Evolutionary conservation across 1,140 invertebrate species (phyloP).

Genomic region (Drosophila sucinea): DNA sequence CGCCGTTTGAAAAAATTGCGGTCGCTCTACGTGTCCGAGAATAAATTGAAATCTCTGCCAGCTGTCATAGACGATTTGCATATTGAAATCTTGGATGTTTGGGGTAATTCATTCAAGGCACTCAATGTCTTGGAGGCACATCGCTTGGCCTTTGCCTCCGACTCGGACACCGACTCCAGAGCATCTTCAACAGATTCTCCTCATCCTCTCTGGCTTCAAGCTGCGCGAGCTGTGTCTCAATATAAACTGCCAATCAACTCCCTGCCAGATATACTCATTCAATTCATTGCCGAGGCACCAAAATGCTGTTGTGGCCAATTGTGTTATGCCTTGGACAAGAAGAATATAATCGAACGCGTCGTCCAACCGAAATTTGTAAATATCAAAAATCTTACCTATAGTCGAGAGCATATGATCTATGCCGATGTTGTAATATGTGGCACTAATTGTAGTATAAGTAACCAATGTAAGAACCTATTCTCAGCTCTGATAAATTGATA

Average conservation of each 20-base stretch:
- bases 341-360: conserved; percentile 54
- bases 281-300: conserved; percentile 70
- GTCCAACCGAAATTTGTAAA: conserved; percentile 65
- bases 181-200: conserved; percentile 1
- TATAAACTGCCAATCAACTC: conserved; percentile 58
- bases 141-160: not conserved
- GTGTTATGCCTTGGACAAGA: conserved; percentile 54
- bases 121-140: conserved; percentile 45
- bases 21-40: conserved; percentile 83
- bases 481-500: not conserved
- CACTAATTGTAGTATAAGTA: conserved; percentile 36
- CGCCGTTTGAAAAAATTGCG: conserved; percentile 85
- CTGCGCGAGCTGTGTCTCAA: conserved; percentile 52
- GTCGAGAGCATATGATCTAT: conserved; percentile 77
- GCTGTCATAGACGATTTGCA: conserved; percentile 63
- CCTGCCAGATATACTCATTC: conserved; percentile 69
- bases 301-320: conserved; percentile 72
- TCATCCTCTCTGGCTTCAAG: conserved; percentile 62
- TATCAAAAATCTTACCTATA: conserved; percentile 73
- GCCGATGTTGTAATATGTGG: conserved; percentile 73
- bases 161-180: not conserved
- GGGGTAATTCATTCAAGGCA: conserved; percentile 71
- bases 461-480: conserved; percentile 25
- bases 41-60: conserved; percentile 84
- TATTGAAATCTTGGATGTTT: conserved; percentile 72